A percentile compares a stretch with the other conserved stretches of the same genome.
Conservation (phyloP, 2,113 vertebrate genomes). For the Daphoenositta chrysoptera region DNA sequence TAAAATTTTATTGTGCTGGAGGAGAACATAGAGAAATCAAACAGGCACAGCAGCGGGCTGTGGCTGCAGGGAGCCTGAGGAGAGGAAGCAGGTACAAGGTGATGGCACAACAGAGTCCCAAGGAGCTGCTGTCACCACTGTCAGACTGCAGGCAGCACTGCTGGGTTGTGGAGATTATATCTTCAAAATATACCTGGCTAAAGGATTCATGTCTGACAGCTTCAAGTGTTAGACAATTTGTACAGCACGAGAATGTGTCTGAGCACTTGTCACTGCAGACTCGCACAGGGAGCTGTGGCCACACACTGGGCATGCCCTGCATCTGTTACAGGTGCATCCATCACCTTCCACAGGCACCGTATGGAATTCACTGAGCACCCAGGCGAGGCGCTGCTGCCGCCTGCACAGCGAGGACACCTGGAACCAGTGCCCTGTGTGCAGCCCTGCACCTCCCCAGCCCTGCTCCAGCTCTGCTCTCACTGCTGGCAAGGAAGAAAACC, state of each 20-base stretch:
- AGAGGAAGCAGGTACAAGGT: rapidly evolving
- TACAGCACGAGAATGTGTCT: neutral
- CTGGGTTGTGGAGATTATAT: neutral
- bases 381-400: neutral
- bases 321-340: neutral
- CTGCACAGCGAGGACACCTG: rapidly evolving
- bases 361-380: rapidly evolving
- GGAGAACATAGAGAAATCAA: neutral
- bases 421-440: rapidly evolving
- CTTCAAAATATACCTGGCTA: slow-evolving; percentile 1
- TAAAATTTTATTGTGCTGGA: neutral
- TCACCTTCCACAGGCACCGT: rapidly evolving
- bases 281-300: neutral
- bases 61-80: neutral
- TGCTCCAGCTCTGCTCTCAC: neutral
- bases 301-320: neutral
- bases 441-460: neutral
- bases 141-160: neutral
- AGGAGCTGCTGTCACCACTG: neutral
- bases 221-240: slow-evolving; percentile 18
- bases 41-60: rapidly evolving
- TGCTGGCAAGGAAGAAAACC: neutral
- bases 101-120: rapidly evolving
- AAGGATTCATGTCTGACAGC: slow-evolving; percentile 17
- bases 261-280: neutral